Evolutionary conservation across 2,113 vertebrate genomes (phyloP).

Genomic region (Procavia capensis): DNA sequence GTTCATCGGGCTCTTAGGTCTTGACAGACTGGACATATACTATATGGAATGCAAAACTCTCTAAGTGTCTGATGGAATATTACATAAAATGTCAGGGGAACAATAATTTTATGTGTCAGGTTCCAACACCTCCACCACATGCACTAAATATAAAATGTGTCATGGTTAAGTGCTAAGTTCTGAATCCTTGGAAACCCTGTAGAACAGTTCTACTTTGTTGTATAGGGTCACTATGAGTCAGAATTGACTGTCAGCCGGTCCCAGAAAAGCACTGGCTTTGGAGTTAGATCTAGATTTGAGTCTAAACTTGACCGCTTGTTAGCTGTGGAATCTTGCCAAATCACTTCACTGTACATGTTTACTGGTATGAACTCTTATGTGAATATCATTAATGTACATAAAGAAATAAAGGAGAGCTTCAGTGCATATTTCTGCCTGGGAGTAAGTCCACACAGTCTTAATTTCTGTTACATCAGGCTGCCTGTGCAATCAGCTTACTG

Average conservation of each 20-base stretch:
- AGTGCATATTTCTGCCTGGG: background rate
- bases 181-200: no score
- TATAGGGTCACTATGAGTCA: no score
- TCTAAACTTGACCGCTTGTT: background rate
- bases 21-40: background rate
- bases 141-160: constrained; percentile 58
- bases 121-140: background rate
- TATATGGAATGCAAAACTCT: background rate
- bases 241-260: no score
- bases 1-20: background rate
- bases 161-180: no score
- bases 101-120: background rate
- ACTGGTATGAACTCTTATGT: no score
- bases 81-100: constrained; percentile 27
- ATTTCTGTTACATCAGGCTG: background rate
- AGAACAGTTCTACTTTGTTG: no score
- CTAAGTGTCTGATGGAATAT: background rate
- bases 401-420: background rate
- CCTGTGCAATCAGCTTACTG: background rate
- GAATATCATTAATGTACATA: no score
- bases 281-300: background rate
- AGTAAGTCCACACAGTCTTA: background rate
- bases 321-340: background rate
- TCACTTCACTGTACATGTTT: background rate
- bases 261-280: background rate